phyloP scores from a whole-genome alignment of 1,140 invertebrate species.

The Dendrolimus kikuchii region DNA sequence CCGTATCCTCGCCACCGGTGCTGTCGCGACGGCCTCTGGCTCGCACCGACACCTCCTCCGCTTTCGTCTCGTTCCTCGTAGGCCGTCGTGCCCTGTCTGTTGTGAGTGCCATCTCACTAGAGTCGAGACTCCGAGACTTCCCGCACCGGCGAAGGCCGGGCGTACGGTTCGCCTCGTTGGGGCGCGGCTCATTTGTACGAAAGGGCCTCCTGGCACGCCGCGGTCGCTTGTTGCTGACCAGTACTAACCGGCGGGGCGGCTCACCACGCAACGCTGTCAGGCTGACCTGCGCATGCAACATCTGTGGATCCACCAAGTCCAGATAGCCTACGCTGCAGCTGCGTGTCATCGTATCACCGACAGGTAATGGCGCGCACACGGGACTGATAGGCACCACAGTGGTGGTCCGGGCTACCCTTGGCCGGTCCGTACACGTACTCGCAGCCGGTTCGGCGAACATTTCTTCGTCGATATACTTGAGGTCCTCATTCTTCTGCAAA shows the following conservation, averaged over 20 bases:
- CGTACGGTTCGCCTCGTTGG: constrained; percentile 31
- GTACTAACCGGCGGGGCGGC: constrained; percentile 80
- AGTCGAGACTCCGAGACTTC: constrained; percentile 88
- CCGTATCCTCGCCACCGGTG: constrained; percentile 35
- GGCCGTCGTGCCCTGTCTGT: constrained; percentile 25
- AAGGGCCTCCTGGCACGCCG: constrained; percentile 33
- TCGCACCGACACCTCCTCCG: constrained; percentile 19
- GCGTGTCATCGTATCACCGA: constrained; percentile 82
- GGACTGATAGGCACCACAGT: constrained; percentile 79
- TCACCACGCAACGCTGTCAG: constrained; percentile 80
- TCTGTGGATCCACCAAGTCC: constrained; percentile 82
- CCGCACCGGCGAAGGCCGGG: constrained; percentile 82
- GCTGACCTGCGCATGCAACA: constrained; percentile 82
- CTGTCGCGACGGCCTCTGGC: constrained; percentile 38
- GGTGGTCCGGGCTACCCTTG: constrained; percentile 73
- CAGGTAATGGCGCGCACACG: constrained; percentile 61
- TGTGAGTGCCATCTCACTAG: constrained; percentile 79
- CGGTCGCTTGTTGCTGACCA: constrained; percentile 76
- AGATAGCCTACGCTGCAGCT: constrained; percentile 90
- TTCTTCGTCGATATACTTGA: constrained; percentile 80
- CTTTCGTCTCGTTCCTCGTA: constrained; percentile 6
- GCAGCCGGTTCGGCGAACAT: constrained; percentile 55
- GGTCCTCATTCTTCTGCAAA: constrained; percentile 70
- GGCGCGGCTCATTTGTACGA: constrained; percentile 31
- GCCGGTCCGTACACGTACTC: constrained; percentile 39